These are phyloP conservation scores for Ptilorrhoa leucosticta DNA, from an alignment of 2,113 vertebrate genomes.

Conservation along the genomic window DNA sequence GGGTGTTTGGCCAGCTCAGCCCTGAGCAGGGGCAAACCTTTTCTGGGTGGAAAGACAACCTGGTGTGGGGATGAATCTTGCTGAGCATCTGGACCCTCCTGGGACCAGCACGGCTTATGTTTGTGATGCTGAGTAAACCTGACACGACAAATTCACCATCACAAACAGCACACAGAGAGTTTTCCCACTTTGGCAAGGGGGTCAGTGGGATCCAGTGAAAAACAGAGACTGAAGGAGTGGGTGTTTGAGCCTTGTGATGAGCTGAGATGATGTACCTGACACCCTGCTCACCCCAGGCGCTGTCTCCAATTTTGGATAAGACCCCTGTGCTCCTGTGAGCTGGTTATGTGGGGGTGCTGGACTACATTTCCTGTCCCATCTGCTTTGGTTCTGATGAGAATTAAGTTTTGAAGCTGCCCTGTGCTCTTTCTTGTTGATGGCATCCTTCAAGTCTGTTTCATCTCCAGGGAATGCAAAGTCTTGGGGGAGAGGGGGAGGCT, in stretches of 20 bases:
- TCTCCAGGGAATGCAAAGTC: neutral
- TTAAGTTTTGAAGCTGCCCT: neutral
- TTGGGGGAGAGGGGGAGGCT: accelerated
- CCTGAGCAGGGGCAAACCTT: neutral
- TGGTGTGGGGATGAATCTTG: neutral
- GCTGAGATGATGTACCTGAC: neutral
- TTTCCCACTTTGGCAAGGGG: neutral
- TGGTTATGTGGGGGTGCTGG: neutral
- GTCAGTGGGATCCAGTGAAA: neutral
- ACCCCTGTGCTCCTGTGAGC: neutral
- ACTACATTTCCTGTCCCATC: neutral
- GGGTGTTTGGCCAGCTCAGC: neutral
- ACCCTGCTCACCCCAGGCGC: neutral
- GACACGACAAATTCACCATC: accelerated
- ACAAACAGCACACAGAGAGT: neutral
- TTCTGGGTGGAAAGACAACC: neutral
- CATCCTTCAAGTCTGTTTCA: neutral
- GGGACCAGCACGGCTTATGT: neutral
- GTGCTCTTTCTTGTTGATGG: neutral
- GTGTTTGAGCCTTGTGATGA: neutral
- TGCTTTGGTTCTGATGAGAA: neutral
- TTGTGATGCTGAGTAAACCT: neutral
- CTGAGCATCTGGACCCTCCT: neutral
- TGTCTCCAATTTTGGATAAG: neutral
- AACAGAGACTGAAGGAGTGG: neutral